Evolutionary conservation across 2,113 vertebrate species (phyloP).

Genomic region (Poicephalus gulielmi): DNA sequence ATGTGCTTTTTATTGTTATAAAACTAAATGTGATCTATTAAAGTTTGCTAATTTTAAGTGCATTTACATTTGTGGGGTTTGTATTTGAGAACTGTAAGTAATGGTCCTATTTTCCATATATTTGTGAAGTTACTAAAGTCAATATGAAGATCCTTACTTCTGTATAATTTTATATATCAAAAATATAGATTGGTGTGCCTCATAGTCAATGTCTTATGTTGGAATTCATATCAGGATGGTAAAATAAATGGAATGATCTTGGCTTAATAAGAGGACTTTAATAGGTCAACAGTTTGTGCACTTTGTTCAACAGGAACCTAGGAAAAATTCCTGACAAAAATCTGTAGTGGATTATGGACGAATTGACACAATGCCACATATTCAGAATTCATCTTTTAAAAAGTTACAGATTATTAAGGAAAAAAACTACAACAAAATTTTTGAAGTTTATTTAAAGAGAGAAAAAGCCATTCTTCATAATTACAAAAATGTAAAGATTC

Average conservation of each 20-base stretch:
- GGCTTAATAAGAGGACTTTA: neutral
- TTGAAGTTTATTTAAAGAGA: neutral
- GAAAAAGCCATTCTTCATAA: neutral
- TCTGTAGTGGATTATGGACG: neutral
- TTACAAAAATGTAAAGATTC: neutral
- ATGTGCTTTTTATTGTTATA: neutral
- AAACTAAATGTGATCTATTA: neutral
- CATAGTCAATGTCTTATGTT: neutral
- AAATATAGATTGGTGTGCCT: neutral
- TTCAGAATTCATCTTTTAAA: neutral
- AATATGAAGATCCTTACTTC: neutral
- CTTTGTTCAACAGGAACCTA: neutral
- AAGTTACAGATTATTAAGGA: neutral
- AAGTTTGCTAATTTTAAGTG: neutral
- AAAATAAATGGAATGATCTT: neutral
- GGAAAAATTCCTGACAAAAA: neutral
- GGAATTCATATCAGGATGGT: neutral
- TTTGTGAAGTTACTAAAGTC: neutral
- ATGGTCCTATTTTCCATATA: neutral
- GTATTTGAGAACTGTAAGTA: neutral
- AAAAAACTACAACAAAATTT: neutral
- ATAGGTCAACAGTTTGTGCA: neutral
- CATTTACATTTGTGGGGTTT: neutral
- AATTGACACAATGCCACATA: neutral
- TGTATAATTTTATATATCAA: neutral